phyloP scores from a whole-genome alignment of 2,888 invertebrate genomes.

The Eristalinus sepulchralis region DNA sequence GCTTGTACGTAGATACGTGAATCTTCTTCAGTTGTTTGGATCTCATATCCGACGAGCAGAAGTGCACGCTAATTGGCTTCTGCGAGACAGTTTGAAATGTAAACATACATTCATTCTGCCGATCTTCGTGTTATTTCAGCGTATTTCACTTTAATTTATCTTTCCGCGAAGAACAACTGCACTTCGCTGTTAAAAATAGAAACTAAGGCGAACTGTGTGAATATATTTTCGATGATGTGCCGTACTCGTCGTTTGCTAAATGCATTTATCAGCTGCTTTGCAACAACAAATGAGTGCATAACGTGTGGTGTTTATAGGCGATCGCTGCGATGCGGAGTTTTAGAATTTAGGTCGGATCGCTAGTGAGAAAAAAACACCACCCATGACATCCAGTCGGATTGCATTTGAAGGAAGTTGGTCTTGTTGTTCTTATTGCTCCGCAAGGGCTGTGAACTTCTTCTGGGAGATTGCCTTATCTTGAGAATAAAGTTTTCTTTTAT shows the following conservation, averaged over 20 bases:
- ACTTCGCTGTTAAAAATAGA: conserved; percentile 63
- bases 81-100: conserved; percentile 53
- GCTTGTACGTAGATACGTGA: neutral
- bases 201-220: conserved; percentile 20
- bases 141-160: conserved; percentile 35
- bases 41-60: conserved; percentile 24
- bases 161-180: conserved; percentile 54
- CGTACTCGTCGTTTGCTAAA: conserved; percentile 35
- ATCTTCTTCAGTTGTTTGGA: conserved; percentile 23
- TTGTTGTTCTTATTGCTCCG: neutral
- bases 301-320: neutral
- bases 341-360: conserved; percentile 57
- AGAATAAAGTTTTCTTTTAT: conserved; percentile 12
- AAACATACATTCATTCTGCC: conserved; percentile 46
- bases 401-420: neutral
- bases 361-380: neutral
- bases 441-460: conserved; percentile 8
- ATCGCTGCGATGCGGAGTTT: neutral
- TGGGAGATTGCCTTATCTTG: conserved; percentile 32
- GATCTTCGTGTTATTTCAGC: conserved; percentile 36
- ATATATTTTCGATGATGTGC: conserved; percentile 44
- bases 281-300: neutral
- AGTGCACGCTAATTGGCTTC: conserved; percentile 65
- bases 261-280: conserved; percentile 38
- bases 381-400: conserved; percentile 8